A percentile compares a stretch with the other conserved stretches of the same genome.
Evolutionary conservation across 1,140 invertebrate genomes (phyloP).

Genomic region (Episyrphus balteatus): DNA sequence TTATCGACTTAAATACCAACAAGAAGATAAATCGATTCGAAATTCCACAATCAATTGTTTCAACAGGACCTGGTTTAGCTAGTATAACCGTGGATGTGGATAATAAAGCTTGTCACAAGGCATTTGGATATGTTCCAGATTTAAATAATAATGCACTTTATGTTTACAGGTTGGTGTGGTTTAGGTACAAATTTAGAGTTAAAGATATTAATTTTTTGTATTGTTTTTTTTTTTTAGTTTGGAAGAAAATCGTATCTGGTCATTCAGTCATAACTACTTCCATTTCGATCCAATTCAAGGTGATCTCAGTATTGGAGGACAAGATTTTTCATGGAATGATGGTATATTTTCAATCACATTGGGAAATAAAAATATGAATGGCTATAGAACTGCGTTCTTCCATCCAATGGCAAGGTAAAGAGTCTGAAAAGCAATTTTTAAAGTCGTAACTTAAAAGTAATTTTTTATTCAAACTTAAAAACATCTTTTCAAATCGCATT

Average conservation of each 20-base stretch:
- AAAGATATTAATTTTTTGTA: neutral
- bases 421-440: slow-evolving; percentile 17
- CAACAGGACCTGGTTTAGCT: slow-evolving; percentile 42
- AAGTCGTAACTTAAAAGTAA: too few relatives aligned
- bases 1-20: slow-evolving; percentile 53
- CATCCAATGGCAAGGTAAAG: slow-evolving; percentile 56
- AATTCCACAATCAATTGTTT: slow-evolving; percentile 26
- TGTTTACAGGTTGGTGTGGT: slow-evolving; percentile 55
- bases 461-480: neutral
- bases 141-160: slow-evolving; percentile 53
- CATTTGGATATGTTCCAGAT: slow-evolving; percentile 62
- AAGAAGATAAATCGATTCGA: slow-evolving; percentile 23
- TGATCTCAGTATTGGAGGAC: slow-evolving; percentile 52
- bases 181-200: too few relatives aligned
- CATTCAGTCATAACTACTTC: slow-evolving; percentile 61
- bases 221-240: slow-evolving; percentile 29
- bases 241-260: slow-evolving; percentile 51
- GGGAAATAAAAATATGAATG: slow-evolving; percentile 41
- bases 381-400: slow-evolving; percentile 51
- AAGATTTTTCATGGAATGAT: slow-evolving; percentile 60
- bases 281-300: slow-evolving; percentile 56
- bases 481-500: too few relatives aligned
- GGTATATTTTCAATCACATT: slow-evolving; percentile 58
- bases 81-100: slow-evolving; percentile 54
- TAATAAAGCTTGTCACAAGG: slow-evolving; percentile 45